phyloP scores from a whole-genome alignment of 2,888 invertebrate genomes.

The Hemithea aestivaria region DNA sequence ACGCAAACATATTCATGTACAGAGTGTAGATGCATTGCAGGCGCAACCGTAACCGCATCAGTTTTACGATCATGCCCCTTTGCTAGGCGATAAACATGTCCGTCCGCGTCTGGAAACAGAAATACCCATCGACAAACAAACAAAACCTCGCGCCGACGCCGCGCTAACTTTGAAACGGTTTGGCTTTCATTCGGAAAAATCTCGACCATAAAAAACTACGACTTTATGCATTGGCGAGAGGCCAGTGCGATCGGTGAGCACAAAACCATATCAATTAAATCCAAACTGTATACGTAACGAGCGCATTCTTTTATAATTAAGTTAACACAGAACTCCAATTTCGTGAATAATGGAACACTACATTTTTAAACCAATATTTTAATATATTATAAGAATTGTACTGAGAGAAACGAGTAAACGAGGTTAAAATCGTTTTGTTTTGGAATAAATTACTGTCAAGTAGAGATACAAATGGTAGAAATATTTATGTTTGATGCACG shows the following conservation, averaged over 20 bases:
- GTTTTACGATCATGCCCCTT: slow-evolving; percentile 58
- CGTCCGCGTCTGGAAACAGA: slow-evolving; percentile 52
- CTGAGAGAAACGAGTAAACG: slow-evolving; percentile 2
- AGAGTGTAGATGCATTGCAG: slow-evolving; percentile 48
- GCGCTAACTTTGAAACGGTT: slow-evolving; percentile 28
- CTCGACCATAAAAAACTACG: slow-evolving; percentile 8
- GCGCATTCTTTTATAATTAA: slow-evolving; percentile 9
- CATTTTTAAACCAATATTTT: slow-evolving; percentile 1
- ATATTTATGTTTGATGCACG: slow-evolving; percentile 30
- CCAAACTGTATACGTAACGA: slow-evolving; percentile 26
- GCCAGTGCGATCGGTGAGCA: slow-evolving; percentile 37
- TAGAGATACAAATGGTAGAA: slow-evolving; percentile 11
- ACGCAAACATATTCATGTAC: slow-evolving; percentile 13
- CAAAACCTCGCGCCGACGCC: slow-evolving; percentile 33
- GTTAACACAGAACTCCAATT: slow-evolving; percentile 4
- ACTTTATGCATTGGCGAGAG: slow-evolving; percentile 38
- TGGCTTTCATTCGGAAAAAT: slow-evolving; percentile 22
- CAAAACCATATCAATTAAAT: slow-evolving; percentile 37
- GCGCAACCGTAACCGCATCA: slow-evolving; percentile 46
- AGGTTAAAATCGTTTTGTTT: background rate
- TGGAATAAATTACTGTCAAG: slow-evolving; percentile 1
- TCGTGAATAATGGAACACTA: background rate
- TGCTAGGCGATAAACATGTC: slow-evolving; percentile 65
- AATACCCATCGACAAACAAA: slow-evolving; percentile 60
- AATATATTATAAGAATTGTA: no score